Base-by-base conservation (phyloP, 2,888 invertebrate genomes). In the Drosophila kanekoi region DNA sequence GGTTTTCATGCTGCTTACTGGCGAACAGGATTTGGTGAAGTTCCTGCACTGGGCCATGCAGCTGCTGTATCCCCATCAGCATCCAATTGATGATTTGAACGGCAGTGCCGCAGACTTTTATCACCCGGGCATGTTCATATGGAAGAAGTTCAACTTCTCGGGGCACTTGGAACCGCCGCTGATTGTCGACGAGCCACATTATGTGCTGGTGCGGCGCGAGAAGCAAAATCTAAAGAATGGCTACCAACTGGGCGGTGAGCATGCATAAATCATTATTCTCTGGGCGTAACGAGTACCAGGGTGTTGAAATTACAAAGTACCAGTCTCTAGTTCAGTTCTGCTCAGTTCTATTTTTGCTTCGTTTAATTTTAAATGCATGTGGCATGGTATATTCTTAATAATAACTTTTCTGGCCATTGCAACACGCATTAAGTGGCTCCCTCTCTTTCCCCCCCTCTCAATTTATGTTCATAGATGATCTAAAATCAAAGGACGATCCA, bases 131-230 rank as follows among this genome's bases (percentile, higher is more conserved):
- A 81, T 90, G 86, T 89, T 88, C 64, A 72, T 88, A 8, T 91
- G 89, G 91, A 92, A 90, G 64, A 91, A 90, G 72, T 73, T 90
- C 8, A 92, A 92, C 79, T 78, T 90, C 35, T 91, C 91, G 8
- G 92, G 92, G 35, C 87, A 89, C 28, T 66, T 91, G 58, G 91
- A 92, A 70, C 82, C 88, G 8, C 91, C 91, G 13, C 60, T 92
- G 33, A 81, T 90, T 59, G 92, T 89, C 37, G 92, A 92, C 16
- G 92, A 92, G 66, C 92, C 92, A 1, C 87, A 73, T 37, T 92
- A 91, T 66, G 72, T 92, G 14, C 77, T 91, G 37, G 87, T 92
- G 52, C 81, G 91, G 13, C 77, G 91, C 13, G 90, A 92, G 44
- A 45, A 72, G 16, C 75, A 70, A 64, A 76, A 79, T 43, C 47